These are phyloP conservation scores for Rana temporaria DNA, from an alignment of 2,113 vertebrate species.

Conservation along the genomic window DNA sequence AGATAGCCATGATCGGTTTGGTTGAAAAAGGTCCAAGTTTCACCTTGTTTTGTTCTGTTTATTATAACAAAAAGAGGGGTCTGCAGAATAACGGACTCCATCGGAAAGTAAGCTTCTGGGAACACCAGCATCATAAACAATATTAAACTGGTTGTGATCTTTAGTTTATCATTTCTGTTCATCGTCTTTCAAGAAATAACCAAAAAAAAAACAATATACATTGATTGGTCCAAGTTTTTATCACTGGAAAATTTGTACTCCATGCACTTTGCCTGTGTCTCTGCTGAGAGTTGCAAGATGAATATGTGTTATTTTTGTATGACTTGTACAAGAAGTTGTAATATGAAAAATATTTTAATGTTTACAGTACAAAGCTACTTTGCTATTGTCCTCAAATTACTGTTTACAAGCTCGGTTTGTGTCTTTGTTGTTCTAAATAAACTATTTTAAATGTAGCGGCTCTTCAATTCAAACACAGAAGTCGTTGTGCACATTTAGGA, in stretches of 20 bases:
- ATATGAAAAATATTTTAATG: neutral
- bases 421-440: neutral
- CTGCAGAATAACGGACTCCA: too few relatives aligned
- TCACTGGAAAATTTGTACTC: too few relatives aligned
- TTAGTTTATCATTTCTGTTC: neutral
- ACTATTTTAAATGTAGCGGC: neutral
- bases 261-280: neutral
- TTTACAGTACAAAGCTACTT: neutral
- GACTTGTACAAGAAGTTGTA: neutral
- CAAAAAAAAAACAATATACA: neutral
- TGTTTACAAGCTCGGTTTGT: neutral
- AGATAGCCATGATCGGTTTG: too few relatives aligned
- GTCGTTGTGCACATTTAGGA: too few relatives aligned
- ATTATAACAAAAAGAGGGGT: neutral
- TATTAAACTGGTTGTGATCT: neutral
- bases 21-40: too few relatives aligned
- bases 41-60: too few relatives aligned
- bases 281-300: neutral
- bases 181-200: neutral
- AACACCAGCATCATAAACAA: neutral
- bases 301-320: neutral
- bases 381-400: neutral
- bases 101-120: too few relatives aligned
- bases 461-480: too few relatives aligned
- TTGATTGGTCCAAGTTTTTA: neutral